These are phyloP conservation scores for Morone saxatilis DNA, from an alignment of 2,113 vertebrate genomes.

Conservation along the genomic window DNA sequence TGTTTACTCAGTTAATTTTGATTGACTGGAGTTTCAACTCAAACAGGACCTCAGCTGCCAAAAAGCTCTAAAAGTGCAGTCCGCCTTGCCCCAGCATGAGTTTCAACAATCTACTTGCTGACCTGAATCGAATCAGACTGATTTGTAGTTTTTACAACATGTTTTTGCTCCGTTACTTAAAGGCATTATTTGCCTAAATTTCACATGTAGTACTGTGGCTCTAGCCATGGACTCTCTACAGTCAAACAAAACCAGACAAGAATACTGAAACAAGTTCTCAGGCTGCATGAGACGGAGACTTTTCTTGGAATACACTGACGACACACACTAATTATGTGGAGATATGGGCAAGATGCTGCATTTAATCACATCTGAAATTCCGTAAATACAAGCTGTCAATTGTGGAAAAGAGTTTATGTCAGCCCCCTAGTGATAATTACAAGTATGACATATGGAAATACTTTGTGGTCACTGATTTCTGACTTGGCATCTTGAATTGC, in stretches of 20 bases:
- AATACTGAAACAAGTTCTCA: not conserved
- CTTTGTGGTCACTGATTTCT: slow-evolving; percentile 21
- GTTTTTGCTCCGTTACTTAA: slow-evolving; percentile 5
- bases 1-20: slow-evolving; percentile 29
- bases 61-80: slow-evolving; percentile 2
- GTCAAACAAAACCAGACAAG: not conserved
- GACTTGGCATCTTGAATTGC: slow-evolving; percentile 2
- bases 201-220: not conserved
- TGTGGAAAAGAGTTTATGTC: not conserved
- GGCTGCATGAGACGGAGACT: not conserved
- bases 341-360: not conserved
- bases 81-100: not conserved
- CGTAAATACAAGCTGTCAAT: slow-evolving; percentile 12
- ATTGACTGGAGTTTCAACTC: slow-evolving; percentile 36
- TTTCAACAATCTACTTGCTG: slow-evolving; percentile 3
- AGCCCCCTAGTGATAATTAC: slow-evolving; percentile 16
- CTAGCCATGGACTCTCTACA: not conserved
- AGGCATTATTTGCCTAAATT: slow-evolving; percentile 12
- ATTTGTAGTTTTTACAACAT: slow-evolving; percentile 34
- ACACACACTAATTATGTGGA: not conserved
- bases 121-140: slow-evolving; percentile 18
- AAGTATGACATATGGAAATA: slow-evolving; percentile 5
- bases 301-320: not conserved
- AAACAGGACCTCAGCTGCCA: slow-evolving; percentile 6
- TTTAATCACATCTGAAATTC: not conserved